Percentiles rank a stretch among this genome's conserved stretches.
These are phyloP conservation scores for Drosophila miranda DNA, from an alignment of 1,140 invertebrate genomes.

Conservation along the genomic window DNA sequence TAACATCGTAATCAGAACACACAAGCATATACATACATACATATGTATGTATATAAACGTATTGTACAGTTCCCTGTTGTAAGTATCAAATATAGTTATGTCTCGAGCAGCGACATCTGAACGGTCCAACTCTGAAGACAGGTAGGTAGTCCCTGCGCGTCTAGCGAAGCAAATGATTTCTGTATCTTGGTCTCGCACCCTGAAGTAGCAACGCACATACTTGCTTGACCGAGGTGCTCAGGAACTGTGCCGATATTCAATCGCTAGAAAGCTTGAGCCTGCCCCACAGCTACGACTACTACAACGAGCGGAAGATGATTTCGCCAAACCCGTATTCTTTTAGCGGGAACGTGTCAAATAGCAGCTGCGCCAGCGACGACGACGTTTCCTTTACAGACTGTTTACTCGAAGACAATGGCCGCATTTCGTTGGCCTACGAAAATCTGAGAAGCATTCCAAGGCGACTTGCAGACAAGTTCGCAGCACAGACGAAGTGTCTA, in stretches of 20 bases:
- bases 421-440: conserved; percentile 78
- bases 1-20: conserved; percentile 13
- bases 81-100: conserved; percentile 43
- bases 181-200: neutral
- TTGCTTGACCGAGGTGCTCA: conserved; percentile 61
- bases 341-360: conserved; percentile 66
- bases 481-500: conserved; percentile 69
- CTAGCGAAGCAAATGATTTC: neutral
- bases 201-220: conserved; percentile 29
- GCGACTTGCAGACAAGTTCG: conserved; percentile 72
- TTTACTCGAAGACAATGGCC: conserved; percentile 72
- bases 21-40: conserved; percentile 1
- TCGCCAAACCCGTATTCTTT: conserved; percentile 65
- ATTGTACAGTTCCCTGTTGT: conserved; percentile 13
- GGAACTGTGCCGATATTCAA: conserved; percentile 67
- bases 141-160: conserved; percentile 17
- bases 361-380: conserved; percentile 72
- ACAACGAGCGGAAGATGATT: conserved; percentile 68
- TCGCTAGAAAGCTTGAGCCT: conserved; percentile 63
- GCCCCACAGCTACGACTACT: conserved; percentile 53
- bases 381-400: conserved; percentile 61
- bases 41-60: conserved; percentile 2
- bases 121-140: conserved; percentile 69
- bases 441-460: conserved; percentile 69
- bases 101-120: conserved; percentile 66